A percentile compares a stretch with the other conserved stretches of the same genome.
Evolutionary conservation across 2,113 vertebrate species (phyloP).

Genomic region (Canis aureus): DNA sequence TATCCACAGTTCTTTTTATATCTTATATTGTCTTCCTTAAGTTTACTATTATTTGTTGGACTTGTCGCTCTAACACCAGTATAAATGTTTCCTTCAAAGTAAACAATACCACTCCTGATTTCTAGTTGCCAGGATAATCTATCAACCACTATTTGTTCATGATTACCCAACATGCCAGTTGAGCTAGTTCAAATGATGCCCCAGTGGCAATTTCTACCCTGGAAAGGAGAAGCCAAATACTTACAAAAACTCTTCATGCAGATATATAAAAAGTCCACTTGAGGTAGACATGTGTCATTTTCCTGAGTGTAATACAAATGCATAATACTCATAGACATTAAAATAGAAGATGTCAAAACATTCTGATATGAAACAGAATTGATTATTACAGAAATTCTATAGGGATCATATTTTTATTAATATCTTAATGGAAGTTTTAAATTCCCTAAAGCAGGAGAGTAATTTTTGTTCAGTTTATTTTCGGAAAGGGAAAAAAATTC

Average conservation of each 20-base stretch:
- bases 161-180: background rate
- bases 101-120: background rate
- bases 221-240: slow-evolving; percentile 19
- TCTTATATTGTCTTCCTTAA: background rate
- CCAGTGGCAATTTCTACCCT: background rate
- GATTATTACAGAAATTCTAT: slow-evolving; percentile 48
- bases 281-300: background rate
- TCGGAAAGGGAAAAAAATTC: slow-evolving; percentile 57
- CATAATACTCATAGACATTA: background rate
- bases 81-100: slow-evolving; percentile 17
- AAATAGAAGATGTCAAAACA: slow-evolving; percentile 23
- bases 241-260: background rate
- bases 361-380: slow-evolving; percentile 19
- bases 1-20: background rate
- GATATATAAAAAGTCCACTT: background rate
- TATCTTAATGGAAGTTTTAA: slow-evolving; percentile 58
- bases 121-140: background rate
- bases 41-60: background rate
- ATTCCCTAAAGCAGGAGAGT: slow-evolving; percentile 40
- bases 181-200: background rate
- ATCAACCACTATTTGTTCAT: background rate
- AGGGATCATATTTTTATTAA: slow-evolving; percentile 34
- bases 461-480: slow-evolving; percentile 64
- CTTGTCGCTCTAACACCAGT: background rate
- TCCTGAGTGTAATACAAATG: background rate